Evolutionary conservation across 1,140 invertebrate species (phyloP), one percentile per base, ranked within the genome.

Genomic region (Oppia nitens): DNA sequence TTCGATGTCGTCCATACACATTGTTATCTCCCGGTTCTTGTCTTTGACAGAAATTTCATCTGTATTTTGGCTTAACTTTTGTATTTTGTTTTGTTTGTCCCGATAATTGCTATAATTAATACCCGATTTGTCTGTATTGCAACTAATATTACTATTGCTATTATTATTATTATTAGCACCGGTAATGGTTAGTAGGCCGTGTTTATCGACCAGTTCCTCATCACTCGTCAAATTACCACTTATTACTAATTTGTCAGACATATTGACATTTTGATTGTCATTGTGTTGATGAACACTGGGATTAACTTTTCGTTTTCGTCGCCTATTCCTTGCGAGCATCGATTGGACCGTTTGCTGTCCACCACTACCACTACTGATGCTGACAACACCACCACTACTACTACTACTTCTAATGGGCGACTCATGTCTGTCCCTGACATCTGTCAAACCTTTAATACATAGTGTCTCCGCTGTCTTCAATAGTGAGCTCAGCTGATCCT

Each of bases 371-470:
- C n/a, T n/a, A n/a, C n/a, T n/a, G n/a, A n/a, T n/a, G n/a, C n/a
- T n/a, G n/a, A n/a, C n/a, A n/a, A n/a, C n/a, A n/a, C n/a, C n/a
- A n/a, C n/a, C n/a, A n/a, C n/a, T n/a, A n/a, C n/a, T n/a, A n/a
- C n/a, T n/a, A n/a, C n/a, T n/a, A n/a, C n/a, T n/a, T n/a, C n/a
- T n/a, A n/a, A n/a, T n/a, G n/a, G n/a, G n/a, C n/a, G n/a, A n/a
- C n/a, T n/a, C n/a, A n/a, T n/a, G n/a, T 26, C 59, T 62, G 20
- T 63, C 58, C 11, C 63, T 57, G 14, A 66, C 84, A 71, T 90
- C 85, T 49, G 85, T 84, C 23, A 90, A 73, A 25, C 86, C 89
- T 74, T 78, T 89, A 45, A 91, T 87, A 69, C 86, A 83, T 14
- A 91, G 70, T 29, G 83, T 80, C 69, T 87, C 83, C 0, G 87